Conservation (phyloP, 2,888 invertebrate genomes). For the Linyphia triangularis region DNA sequence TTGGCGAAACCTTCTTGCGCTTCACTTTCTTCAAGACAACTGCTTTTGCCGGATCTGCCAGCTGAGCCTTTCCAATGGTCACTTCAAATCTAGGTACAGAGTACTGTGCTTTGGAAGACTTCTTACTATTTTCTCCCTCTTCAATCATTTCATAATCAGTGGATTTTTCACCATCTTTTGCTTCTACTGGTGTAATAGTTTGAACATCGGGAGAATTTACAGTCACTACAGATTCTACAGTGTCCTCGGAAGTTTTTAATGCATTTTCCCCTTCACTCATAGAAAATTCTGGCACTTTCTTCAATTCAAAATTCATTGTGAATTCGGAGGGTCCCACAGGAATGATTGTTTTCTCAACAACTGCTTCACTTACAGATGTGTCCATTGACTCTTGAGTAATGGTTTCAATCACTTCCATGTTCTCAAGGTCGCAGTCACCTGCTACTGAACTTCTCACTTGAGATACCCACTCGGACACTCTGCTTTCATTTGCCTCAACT, state of each 20-base stretch:
- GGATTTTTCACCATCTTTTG: not conserved
- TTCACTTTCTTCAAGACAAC: conserved; percentile 88
- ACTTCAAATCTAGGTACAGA: conserved; percentile 85
- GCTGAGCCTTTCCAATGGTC: conserved; percentile 84
- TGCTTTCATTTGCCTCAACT: conserved; percentile 12
- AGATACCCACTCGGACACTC: not conserved
- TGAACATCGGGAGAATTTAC: conserved; percentile 14
- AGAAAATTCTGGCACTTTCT: conserved; percentile 35
- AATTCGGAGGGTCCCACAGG: conserved; percentile 45
- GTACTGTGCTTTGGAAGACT: conserved; percentile 45
- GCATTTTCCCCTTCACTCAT: conserved; percentile 4
- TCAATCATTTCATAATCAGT: conserved; percentile 24
- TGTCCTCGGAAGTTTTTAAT: conserved; percentile 23
- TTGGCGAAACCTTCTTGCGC: conserved; percentile 86
- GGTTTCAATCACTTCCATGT: conserved; percentile 56
- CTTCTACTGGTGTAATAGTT: not conserved
- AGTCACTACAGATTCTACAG: conserved; percentile 13
- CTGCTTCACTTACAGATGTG: conserved; percentile 18
- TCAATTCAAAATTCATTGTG: conserved; percentile 26
- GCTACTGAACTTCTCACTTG: not conserved
- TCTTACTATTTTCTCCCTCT: conserved; percentile 17
- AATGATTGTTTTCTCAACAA: conserved; percentile 36
- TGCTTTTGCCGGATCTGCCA: conserved; percentile 83
- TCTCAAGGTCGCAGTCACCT: conserved; percentile 15
- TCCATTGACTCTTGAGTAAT: conserved; percentile 82